These are phyloP conservation scores for Masticophis lateralis DNA, from an alignment of 2,797 vertebrate species.

Conservation along the genomic window DNA sequence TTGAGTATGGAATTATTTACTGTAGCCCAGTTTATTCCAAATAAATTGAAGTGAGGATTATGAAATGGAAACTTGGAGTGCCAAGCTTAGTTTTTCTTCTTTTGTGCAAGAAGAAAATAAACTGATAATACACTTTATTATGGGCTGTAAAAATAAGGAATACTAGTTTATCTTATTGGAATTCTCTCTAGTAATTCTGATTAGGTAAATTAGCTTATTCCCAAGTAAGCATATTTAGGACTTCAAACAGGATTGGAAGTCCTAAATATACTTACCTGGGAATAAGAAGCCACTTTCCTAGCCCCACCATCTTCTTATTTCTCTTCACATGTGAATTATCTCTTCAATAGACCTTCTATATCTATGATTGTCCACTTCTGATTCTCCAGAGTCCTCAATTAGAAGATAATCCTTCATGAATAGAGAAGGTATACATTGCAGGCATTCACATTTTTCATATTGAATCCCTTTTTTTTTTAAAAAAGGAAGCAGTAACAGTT, in stretches of 20 bases:
- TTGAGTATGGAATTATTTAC: not conserved
- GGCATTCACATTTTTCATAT: not conserved
- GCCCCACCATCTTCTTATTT: not conserved
- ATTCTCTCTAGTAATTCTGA: not conserved
- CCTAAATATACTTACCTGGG: not conserved
- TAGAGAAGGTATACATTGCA: not conserved
- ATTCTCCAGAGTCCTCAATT: not conserved
- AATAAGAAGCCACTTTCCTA: not conserved
- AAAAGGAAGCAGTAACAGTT: not conserved
- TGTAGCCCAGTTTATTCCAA: not conserved
- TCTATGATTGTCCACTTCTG: not conserved
- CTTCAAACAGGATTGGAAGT: not conserved
- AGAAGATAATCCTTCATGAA: not conserved
- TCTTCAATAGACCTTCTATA: not conserved
- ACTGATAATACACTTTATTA: not conserved
- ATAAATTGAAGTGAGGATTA: not conserved
- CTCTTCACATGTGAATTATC: not conserved
- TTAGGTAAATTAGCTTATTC: not conserved
- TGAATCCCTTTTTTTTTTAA: not conserved
- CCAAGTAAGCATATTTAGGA: not conserved
- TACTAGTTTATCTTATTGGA: not conserved
- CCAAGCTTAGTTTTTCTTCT: not conserved
- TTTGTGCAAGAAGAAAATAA: not conserved
- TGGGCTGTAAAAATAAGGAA: not conserved
- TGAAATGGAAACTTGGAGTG: not conserved